Evolutionary conservation across 2,888 invertebrate species (phyloP).

Genomic region (Spisula solida): DNA sequence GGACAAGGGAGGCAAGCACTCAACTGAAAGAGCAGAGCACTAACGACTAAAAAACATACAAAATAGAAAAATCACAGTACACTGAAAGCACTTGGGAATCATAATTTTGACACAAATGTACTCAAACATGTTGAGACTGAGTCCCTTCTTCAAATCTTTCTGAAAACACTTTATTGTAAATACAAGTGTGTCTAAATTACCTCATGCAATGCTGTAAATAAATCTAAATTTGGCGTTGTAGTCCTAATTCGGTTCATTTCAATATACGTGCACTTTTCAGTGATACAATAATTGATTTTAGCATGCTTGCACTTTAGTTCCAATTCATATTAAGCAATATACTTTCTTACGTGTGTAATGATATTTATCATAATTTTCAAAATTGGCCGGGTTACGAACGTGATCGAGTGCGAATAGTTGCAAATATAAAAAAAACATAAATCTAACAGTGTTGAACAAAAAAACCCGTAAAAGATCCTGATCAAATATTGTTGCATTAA

Average conservation of each 20-base stretch:
- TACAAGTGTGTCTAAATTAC: neutral
- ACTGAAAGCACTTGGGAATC: neutral
- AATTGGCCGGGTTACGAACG: neutral
- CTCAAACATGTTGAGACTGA: neutral
- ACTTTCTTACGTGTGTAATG: neutral
- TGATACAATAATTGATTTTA: neutral
- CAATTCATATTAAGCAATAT: neutral
- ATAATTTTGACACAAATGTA: neutral
- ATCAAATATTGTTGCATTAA: slow-evolving; percentile 31
- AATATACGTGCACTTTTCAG: neutral
- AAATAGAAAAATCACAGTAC: too few species aligned
- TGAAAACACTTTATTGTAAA: neutral
- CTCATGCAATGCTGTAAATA: slow-evolving; percentile 1
- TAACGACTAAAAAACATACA: too few species aligned
- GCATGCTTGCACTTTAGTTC: neutral
- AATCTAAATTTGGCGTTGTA: neutral
- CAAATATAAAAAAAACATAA: neutral
- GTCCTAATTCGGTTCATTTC: neutral
- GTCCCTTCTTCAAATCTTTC: neutral
- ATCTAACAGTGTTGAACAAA: slow-evolving; percentile 18
- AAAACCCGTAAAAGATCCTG: neutral
- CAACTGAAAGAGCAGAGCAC: too few species aligned
- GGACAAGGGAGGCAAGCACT: too few species aligned
- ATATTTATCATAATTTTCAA: neutral
- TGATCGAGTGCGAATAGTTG: neutral